A percentile compares a stretch with the other conserved stretches of the same genome.
These are phyloP conservation scores for Calephelis perditalis DNA, from an alignment of 2,888 invertebrate genomes.

Conservation along the genomic window DNA sequence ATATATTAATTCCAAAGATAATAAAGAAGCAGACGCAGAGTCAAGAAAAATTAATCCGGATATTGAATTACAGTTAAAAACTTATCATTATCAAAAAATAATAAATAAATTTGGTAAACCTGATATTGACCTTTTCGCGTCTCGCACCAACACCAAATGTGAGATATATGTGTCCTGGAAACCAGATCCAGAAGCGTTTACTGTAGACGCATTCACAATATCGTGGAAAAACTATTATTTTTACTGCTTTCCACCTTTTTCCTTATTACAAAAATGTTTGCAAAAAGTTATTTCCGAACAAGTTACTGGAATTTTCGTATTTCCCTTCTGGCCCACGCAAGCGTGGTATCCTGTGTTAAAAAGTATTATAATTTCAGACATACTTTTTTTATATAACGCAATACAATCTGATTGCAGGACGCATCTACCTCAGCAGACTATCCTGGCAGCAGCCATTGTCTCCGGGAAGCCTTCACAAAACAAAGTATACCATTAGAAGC, in stretches of 20 bases:
- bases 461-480: too few relatives aligned
- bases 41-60: slow-evolving; percentile 2
- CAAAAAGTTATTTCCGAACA: slow-evolving; percentile 2
- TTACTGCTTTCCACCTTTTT: too few relatives aligned
- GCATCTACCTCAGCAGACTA: too few relatives aligned
- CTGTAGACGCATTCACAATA: slow-evolving; percentile 23
- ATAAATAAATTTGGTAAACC: slow-evolving; percentile 8
- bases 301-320: slow-evolving; percentile 2
- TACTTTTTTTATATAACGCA: neutral
- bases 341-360: neutral
- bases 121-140: slow-evolving; percentile 22
- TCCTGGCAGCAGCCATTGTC: too few relatives aligned
- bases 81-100: neutral
- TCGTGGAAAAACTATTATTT: too few relatives aligned
- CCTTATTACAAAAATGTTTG: slow-evolving; percentile 4
- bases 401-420: neutral
- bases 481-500: neutral
- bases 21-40: slow-evolving; percentile 2
- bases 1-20: neutral
- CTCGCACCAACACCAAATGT: slow-evolving; percentile 26
- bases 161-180: slow-evolving; percentile 8
- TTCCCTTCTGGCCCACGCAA: neutral
- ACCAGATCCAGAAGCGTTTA: slow-evolving; percentile 10
- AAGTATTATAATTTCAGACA: neutral
- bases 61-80: neutral